Conservation (phyloP, 2,113 vertebrate species). For the Prietella phreatophila region DNA sequence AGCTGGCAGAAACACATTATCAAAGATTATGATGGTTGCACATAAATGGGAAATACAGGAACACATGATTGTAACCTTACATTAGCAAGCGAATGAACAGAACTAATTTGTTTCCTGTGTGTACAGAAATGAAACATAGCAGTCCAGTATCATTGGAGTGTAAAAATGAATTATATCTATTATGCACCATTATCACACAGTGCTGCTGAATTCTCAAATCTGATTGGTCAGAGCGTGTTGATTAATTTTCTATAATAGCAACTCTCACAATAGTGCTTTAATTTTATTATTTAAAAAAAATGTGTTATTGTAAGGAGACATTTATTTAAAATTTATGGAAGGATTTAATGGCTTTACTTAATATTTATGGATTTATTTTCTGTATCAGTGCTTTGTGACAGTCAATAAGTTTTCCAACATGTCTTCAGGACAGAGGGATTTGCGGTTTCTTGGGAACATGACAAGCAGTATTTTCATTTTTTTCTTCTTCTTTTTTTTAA, state of each 20-base stretch:
- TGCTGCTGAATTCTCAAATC: neutral
- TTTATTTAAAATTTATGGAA: neutral
- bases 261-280: neutral
- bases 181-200: neutral
- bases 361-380: neutral
- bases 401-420: neutral
- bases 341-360: neutral
- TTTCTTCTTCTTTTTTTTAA: neutral
- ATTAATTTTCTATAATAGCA: neutral
- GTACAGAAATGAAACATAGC: neutral
- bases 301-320: neutral
- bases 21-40: slow-evolving; percentile 13
- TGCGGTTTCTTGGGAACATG: neutral
- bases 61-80: slow-evolving; percentile 17
- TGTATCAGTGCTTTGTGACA: neutral
- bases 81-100: slow-evolving; percentile 21
- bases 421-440: neutral
- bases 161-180: neutral
- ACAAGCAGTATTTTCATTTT: neutral
- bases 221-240: neutral
- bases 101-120: neutral
- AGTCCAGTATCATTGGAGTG: neutral
- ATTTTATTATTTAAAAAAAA: no score
- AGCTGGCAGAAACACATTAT: slow-evolving; percentile 28
- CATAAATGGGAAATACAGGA: neutral